These are phyloP conservation scores for Dipodomys merriami DNA, from an alignment of 2,113 vertebrate species.

Conservation along the genomic window DNA sequence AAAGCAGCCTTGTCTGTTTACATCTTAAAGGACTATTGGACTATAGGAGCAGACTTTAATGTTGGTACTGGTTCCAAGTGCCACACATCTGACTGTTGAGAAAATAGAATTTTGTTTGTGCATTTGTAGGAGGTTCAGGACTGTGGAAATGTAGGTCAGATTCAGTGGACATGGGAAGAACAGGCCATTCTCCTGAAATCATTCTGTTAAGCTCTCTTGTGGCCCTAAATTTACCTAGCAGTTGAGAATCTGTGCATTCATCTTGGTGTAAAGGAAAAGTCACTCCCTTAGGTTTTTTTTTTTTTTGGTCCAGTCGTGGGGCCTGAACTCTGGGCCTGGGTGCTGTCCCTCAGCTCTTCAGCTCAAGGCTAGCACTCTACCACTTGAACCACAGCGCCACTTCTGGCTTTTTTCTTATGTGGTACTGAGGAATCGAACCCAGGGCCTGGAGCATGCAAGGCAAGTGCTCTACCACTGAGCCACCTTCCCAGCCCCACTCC, in stretches of 20 bases:
- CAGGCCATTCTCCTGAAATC: neutral
- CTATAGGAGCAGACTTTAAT: neutral
- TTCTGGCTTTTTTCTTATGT: too few species aligned
- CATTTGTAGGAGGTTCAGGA: neutral
- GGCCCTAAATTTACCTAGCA: neutral
- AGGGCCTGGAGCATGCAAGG: too few species aligned
- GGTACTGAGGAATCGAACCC: too few species aligned
- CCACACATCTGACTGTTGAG: neutral
- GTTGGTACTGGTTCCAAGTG: neutral
- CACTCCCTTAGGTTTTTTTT: neutral
- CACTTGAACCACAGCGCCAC: too few species aligned
- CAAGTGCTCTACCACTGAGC: too few species aligned
- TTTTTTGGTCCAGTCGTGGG: too few species aligned
- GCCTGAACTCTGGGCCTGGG: too few species aligned
- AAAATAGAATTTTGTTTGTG: neutral
- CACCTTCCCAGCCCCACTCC: too few species aligned
- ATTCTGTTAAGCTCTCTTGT: neutral
- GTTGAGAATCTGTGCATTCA: conserved; percentile 9
- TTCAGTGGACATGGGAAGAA: neutral
- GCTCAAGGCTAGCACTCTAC: too few species aligned
- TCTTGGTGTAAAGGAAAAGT: neutral
- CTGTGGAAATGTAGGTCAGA: neutral
- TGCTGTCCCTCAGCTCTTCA: too few species aligned
- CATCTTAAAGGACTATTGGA: neutral
- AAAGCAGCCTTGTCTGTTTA: conserved; percentile 16